Evolutionary conservation across 1,140 invertebrate species (phyloP).

Genomic region (Brachionus plicatilis): DNA sequence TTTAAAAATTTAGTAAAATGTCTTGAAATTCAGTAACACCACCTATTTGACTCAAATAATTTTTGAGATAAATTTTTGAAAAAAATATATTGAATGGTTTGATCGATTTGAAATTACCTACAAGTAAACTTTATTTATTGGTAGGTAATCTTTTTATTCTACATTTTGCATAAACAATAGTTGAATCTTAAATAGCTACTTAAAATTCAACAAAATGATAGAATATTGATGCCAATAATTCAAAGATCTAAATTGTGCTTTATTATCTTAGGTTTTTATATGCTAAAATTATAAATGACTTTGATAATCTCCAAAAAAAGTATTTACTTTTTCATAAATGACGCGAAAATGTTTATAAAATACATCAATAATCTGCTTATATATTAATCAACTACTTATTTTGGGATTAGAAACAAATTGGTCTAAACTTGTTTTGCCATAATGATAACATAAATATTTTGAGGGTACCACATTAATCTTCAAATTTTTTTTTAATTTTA

Average conservation of each 20-base stretch:
- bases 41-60: too few relatives aligned
- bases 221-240: background rate
- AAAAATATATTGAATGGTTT: background rate
- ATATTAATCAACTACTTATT: background rate
- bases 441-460: too few relatives aligned
- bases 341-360: background rate
- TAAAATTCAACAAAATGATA: background rate
- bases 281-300: background rate
- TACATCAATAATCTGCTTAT: background rate
- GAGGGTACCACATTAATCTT: too few relatives aligned
- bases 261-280: background rate
- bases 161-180: background rate
- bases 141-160: background rate
- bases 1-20: too few relatives aligned
- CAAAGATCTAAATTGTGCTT: background rate
- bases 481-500: too few relatives aligned
- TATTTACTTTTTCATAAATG: background rate
- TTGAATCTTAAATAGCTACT: background rate
- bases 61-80: background rate
- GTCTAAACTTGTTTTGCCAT: too few relatives aligned
- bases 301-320: background rate
- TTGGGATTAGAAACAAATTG: background rate
- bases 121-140: background rate
- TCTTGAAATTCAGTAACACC: too few relatives aligned
- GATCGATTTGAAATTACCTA: background rate